These are phyloP conservation scores for Mellilla xanthometata DNA, from an alignment of 2,888 invertebrate genomes.

Conservation along the genomic window DNA sequence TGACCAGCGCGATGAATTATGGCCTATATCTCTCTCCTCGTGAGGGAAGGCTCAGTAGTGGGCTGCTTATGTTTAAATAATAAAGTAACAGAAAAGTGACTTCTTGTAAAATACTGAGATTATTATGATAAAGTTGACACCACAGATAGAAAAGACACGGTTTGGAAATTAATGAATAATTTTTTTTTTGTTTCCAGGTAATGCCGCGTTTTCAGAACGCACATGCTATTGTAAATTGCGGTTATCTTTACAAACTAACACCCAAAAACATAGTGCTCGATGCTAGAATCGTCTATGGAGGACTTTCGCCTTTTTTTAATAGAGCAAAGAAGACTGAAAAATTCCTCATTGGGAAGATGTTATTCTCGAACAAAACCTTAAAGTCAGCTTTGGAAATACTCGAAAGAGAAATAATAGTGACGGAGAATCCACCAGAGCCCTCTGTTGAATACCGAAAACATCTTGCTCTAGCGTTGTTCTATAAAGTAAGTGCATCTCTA, in stretches of 20 bases:
- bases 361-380: constrained; percentile 62
- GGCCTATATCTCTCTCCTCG: too few relatives aligned
- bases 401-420: constrained; percentile 46
- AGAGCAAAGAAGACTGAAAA: constrained; percentile 80
- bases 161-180: too few relatives aligned
- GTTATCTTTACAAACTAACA: constrained; percentile 84
- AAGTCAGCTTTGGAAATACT: constrained; percentile 53
- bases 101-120: too few relatives aligned
- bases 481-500: constrained; percentile 74
- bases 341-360: constrained; percentile 64
- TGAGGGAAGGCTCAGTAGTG: too few relatives aligned
- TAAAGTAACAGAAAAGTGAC: too few relatives aligned
- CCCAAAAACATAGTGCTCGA: constrained; percentile 56
- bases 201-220: constrained; percentile 88
- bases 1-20: too few relatives aligned
- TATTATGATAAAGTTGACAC: too few relatives aligned
- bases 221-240: constrained; percentile 89
- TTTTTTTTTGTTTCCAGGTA: constrained; percentile 70
- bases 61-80: too few relatives aligned
- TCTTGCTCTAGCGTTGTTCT: constrained; percentile 78
- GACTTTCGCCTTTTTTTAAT: constrained; percentile 67
- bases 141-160: too few relatives aligned
- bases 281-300: constrained; percentile 83
- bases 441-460: constrained; percentile 81
- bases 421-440: constrained; percentile 74